Percentiles rank a stretch among this genome's conserved stretches.
Conservation (phyloP, 2,113 vertebrate species). For the Polypterus bichir region DNA sequence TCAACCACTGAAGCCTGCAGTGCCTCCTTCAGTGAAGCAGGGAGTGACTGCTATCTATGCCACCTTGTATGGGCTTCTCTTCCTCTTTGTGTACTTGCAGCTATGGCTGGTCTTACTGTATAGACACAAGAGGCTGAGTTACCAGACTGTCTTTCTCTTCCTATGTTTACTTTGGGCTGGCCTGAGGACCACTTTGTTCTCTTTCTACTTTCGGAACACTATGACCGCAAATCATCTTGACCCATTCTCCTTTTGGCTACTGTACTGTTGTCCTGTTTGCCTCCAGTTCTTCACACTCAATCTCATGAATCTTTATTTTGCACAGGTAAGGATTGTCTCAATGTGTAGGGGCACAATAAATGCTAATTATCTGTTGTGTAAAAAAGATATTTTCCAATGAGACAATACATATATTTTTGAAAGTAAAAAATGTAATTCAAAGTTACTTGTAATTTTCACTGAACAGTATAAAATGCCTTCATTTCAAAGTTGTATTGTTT, state of each 20-base stretch:
- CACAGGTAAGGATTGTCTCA: slow-evolving; percentile 62
- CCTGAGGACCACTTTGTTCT: slow-evolving; percentile 69
- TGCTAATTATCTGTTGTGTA: too few species aligned
- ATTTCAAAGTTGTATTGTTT: too few species aligned
- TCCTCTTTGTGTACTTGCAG: slow-evolving; percentile 63
- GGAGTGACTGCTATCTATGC: slow-evolving; percentile 70
- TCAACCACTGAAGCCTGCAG: slow-evolving; percentile 53
- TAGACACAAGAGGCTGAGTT: slow-evolving; percentile 69
- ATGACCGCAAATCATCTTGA: slow-evolving; percentile 62
- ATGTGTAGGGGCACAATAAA: too few species aligned
- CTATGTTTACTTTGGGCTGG: slow-evolving; percentile 71
- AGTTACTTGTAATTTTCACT: too few species aligned
- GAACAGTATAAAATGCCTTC: too few species aligned
- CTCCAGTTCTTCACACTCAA: slow-evolving; percentile 77
- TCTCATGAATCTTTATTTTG: slow-evolving; percentile 73
- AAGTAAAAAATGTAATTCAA: too few species aligned
- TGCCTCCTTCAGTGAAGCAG: slow-evolving; percentile 64
- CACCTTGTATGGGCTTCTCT: slow-evolving; percentile 54
- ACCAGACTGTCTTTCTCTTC: slow-evolving; percentile 70
- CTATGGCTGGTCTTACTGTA: slow-evolving; percentile 67
- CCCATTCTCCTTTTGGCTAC: slow-evolving; percentile 59
- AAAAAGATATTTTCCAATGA: too few species aligned
- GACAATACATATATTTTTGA: too few species aligned
- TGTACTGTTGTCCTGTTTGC: slow-evolving; percentile 74
- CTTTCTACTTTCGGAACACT: slow-evolving; percentile 66